Evolutionary conservation across 2,888 invertebrate species (phyloP).

Genomic region (Eilema caniola): DNA sequence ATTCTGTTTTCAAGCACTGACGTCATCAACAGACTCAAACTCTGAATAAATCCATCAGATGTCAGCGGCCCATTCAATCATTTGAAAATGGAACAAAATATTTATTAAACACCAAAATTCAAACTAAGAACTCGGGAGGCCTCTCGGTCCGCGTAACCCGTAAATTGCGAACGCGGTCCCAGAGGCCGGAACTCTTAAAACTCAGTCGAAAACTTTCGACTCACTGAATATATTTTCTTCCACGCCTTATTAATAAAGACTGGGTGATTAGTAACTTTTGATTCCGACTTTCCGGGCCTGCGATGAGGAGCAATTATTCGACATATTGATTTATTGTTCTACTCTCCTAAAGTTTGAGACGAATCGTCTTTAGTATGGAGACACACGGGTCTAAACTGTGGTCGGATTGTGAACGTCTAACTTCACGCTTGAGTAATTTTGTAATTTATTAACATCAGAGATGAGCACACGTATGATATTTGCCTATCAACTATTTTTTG

Average conservation of each 20-base stretch:
- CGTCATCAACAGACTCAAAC: conserved; percentile 11
- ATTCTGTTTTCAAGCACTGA: neutral
- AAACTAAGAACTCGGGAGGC: conserved; percentile 38
- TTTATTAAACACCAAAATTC: conserved; percentile 46
- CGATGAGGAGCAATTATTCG: conserved; percentile 83
- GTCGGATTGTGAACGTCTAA: neutral
- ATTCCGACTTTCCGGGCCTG: conserved; percentile 71
- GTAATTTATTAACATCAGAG: too few species aligned
- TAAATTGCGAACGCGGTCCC: conserved; percentile 46
- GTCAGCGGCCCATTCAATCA: conserved; percentile 34
- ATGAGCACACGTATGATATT: too few species aligned
- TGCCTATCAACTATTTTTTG: too few species aligned
- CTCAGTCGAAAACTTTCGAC: conserved; percentile 54
- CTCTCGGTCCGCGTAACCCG: conserved; percentile 46
- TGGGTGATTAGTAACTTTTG: conserved; percentile 83
- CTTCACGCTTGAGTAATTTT: too few species aligned
- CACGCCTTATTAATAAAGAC: conserved; percentile 77
- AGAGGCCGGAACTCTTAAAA: conserved; percentile 57
- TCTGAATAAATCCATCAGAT: conserved; percentile 13
- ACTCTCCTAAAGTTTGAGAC: conserved; percentile 68
- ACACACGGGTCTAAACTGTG: conserved; percentile 34
- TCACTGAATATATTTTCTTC: conserved; percentile 60
- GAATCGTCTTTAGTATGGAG: conserved; percentile 50
- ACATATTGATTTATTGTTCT: conserved; percentile 85
- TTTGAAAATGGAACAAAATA: conserved; percentile 38